phyloP scores from a whole-genome alignment of 2,113 vertebrate species.

The Rhinoptilus africanus region DNA sequence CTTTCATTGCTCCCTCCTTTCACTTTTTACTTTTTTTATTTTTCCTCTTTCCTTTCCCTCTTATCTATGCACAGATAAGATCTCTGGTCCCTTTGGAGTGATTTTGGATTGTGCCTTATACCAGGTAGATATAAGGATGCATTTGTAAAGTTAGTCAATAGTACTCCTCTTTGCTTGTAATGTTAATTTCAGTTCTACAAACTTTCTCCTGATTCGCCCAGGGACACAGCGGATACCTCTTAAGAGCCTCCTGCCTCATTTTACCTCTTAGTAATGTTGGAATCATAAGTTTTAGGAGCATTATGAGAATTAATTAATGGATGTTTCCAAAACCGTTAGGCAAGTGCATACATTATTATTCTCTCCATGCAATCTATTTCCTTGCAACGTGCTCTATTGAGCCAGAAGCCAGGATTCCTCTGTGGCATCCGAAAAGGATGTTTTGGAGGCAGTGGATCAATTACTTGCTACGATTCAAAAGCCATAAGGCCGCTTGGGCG shows the following conservation, averaged over 20 bases:
- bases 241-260: slow-evolving; percentile 26
- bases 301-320: slow-evolving; percentile 47
- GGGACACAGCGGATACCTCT: background rate
- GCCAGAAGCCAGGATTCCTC: slow-evolving; percentile 32
- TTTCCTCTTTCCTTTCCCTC: background rate
- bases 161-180: background rate
- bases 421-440: background rate
- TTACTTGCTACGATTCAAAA: background rate
- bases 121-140: background rate
- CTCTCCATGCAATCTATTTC: background rate
- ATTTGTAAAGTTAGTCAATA: background rate
- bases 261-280: slow-evolving; percentile 25
- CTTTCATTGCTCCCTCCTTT: background rate
- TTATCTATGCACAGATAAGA: background rate
- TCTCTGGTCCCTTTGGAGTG: background rate
- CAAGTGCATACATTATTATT: slow-evolving; percentile 2
- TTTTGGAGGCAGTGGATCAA: slow-evolving; percentile 21
- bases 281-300: slow-evolving; percentile 32
- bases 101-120: background rate
- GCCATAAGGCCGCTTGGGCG: background rate
- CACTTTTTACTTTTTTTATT: background rate
- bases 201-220: background rate
- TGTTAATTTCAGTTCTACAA: background rate
- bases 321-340: slow-evolving; percentile 9
- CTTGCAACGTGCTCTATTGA: background rate